phyloP scores from a whole-genome alignment of 2,888 invertebrate species.

The Agonum fuliginosum region DNA sequence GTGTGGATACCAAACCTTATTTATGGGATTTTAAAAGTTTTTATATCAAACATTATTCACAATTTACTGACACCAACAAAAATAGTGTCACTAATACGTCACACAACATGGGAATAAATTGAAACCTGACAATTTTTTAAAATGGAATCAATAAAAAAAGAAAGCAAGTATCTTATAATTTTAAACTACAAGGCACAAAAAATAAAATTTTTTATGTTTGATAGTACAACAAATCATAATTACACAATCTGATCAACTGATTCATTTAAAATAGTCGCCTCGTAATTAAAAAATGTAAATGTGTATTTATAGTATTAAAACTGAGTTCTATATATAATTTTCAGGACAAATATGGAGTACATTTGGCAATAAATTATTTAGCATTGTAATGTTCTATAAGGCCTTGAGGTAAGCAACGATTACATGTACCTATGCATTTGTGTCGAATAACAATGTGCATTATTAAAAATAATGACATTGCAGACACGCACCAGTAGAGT shows the following conservation, averaged over 20 bases:
- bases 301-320: neutral
- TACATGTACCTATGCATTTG: constrained; percentile 33
- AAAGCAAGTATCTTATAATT: too few relatives aligned
- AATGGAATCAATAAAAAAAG: too few relatives aligned
- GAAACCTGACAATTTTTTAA: too few relatives aligned
- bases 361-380: constrained; percentile 38
- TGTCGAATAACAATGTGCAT: constrained; percentile 38
- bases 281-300: neutral
- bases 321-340: constrained; percentile 14
- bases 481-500: constrained; percentile 24
- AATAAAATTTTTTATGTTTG: too few relatives aligned
- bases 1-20: constrained; percentile 31
- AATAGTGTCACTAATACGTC: neutral
- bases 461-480: constrained; percentile 48
- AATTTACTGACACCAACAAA: neutral
- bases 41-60: constrained; percentile 32
- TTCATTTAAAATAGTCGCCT: neutral
- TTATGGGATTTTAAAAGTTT: constrained; percentile 30
- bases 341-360: constrained; percentile 13
- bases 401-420: constrained; percentile 36
- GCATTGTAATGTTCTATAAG: constrained; percentile 24
- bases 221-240: too few relatives aligned
- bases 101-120: too few relatives aligned
- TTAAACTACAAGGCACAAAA: too few relatives aligned
- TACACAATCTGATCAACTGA: neutral